A percentile compares a stretch with the other conserved stretches of the same genome.
These are phyloP conservation scores for Actinostola sp. DNA, from an alignment of 92 coral and sea anemone species.

Conservation along the genomic window DNA sequence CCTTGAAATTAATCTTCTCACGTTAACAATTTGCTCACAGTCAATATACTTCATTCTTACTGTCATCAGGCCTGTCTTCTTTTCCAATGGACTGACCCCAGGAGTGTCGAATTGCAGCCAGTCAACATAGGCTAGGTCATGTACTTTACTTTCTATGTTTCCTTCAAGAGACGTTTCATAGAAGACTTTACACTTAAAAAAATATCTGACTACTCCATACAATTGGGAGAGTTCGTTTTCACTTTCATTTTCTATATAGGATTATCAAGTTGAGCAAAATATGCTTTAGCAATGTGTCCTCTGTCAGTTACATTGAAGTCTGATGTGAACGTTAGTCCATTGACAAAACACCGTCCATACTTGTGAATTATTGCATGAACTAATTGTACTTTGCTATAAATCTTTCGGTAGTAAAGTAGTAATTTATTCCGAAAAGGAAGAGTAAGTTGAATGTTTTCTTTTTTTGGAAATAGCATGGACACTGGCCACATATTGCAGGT, in stretches of 20 bases:
- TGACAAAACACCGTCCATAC: conserved; percentile 46
- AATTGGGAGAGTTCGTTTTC: conserved; percentile 21
- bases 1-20: conserved; percentile 1
- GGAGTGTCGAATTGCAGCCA: conserved; percentile 32
- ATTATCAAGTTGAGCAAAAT: conserved; percentile 33
- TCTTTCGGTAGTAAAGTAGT: conserved; percentile 4
- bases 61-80: neutral
- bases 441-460: neutral
- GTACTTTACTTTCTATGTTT: neutral
- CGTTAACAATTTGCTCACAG: neutral
- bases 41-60: neutral
- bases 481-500: conserved; percentile 1
- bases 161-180: conserved; percentile 10
- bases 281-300: conserved; percentile 27
- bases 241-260: too few relatives aligned
- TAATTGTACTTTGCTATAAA: conserved; percentile 5
- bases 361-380: conserved; percentile 43
- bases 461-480: conserved; percentile 5
- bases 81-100: neutral
- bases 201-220: conserved; percentile 35
- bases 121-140: conserved; percentile 42
- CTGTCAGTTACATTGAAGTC: conserved; percentile 42
- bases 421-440: conserved; percentile 2
- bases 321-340: conserved; percentile 41
- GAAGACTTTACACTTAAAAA: conserved; percentile 29